phyloP scores from a whole-genome alignment of 2,888 invertebrate species.

The Dyspetes luteomarginatus region DNA sequence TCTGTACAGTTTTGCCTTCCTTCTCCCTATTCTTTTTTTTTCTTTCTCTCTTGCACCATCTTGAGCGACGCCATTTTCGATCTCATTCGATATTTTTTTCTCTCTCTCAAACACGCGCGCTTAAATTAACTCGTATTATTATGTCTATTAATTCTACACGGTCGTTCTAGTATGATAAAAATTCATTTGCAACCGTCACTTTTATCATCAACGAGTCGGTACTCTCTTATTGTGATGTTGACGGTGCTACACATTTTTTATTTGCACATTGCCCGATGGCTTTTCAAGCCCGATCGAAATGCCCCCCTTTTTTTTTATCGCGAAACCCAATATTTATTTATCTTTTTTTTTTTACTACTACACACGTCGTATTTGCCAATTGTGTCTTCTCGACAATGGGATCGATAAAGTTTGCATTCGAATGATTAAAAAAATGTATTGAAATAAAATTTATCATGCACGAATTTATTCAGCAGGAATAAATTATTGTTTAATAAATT shows the following conservation, averaged over 20 bases:
- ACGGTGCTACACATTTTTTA: slow-evolving; percentile 44
- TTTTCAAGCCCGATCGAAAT: slow-evolving; percentile 43
- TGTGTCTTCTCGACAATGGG: background rate
- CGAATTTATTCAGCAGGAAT: background rate
- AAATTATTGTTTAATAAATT: no score
- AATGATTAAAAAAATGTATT: background rate
- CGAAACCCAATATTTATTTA: background rate
- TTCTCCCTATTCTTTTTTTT: slow-evolving; percentile 10
- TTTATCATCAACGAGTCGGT: slow-evolving; percentile 34
- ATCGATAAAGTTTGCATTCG: background rate
- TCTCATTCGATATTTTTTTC: background rate
- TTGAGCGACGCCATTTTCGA: slow-evolving; percentile 14
- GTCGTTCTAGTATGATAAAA: slow-evolving; percentile 53
- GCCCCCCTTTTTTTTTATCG: slow-evolving; percentile 16
- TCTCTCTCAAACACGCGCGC: slow-evolving; percentile 7
- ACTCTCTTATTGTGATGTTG: slow-evolving; percentile 37
- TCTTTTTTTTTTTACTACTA: background rate
- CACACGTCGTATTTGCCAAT: background rate
- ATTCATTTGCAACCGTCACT: slow-evolving; percentile 44
- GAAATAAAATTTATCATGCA: background rate
- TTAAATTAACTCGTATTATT: slow-evolving; percentile 50
- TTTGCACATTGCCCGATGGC: slow-evolving; percentile 68
- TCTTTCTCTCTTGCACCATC: slow-evolving; percentile 20
- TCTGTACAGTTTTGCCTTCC: slow-evolving; percentile 29
- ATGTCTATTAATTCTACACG: slow-evolving; percentile 52